Evolutionary conservation across 2,888 invertebrate genomes (phyloP).

Genomic region (Eristalis tenax): DNA sequence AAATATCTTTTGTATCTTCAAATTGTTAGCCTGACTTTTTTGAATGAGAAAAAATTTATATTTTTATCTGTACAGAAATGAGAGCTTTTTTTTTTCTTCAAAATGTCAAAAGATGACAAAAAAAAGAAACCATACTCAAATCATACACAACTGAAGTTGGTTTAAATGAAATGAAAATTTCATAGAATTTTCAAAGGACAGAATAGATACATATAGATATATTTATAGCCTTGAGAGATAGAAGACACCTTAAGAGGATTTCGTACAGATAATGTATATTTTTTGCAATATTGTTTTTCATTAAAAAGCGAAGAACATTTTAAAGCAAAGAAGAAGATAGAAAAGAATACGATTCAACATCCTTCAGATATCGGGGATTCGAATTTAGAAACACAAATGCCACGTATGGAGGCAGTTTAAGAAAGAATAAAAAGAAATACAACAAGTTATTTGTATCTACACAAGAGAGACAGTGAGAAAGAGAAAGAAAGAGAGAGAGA

Average conservation of each 20-base stretch:
- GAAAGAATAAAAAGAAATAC: not conserved
- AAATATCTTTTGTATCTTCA: not conserved
- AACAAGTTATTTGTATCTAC: not conserved
- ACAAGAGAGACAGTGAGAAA: not conserved
- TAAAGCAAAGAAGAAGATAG: not conserved
- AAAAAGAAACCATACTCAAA: slow-evolving; percentile 3
- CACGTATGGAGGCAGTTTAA: not conserved
- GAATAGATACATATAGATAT: not conserved
- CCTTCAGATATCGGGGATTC: not conserved
- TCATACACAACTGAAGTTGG: slow-evolving; percentile 8
- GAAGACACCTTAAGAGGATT: not conserved
- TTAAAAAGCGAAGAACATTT: not conserved
- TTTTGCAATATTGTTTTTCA: not conserved
- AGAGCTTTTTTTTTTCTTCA: slow-evolving; percentile 42
- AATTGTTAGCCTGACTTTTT: not conserved
- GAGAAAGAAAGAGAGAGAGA: not conserved
- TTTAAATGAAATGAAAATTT: not conserved
- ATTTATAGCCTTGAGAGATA: not conserved
- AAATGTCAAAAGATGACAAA: slow-evolving; percentile 2
- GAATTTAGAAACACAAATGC: not conserved
- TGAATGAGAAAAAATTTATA: not conserved
- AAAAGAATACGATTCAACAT: not conserved
- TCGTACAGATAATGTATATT: not conserved
- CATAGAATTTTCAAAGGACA: not conserved
- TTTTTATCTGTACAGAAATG: slow-evolving; percentile 51